These are phyloP conservation scores for Tyrannus savana DNA, from an alignment of 2,113 vertebrate genomes.

Conservation along the genomic window DNA sequence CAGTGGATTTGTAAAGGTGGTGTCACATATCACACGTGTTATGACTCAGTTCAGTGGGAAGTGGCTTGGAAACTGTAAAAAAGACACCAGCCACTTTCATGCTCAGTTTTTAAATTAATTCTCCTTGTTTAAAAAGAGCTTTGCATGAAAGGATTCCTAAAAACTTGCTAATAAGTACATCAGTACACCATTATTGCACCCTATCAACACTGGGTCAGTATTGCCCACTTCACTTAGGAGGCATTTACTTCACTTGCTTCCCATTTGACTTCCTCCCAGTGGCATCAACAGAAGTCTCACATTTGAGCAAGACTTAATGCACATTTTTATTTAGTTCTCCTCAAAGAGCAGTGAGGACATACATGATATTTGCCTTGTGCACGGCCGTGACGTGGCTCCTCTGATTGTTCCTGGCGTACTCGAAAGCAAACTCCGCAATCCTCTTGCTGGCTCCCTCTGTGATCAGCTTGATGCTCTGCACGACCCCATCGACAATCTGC, in stretches of 20 bases:
- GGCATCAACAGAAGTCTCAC: neutral
- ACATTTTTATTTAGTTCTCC: neutral
- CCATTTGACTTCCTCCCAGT: neutral
- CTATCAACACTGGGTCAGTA: neutral
- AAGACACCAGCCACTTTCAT: neutral
- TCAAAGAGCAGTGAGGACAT: constrained; percentile 46
- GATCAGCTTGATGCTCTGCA: constrained; percentile 97
- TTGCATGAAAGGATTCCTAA: neutral
- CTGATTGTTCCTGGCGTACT: constrained; percentile 92
- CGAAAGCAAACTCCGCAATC: constrained; percentile 95
- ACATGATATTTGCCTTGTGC: constrained; percentile 99
- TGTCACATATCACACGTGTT: accelerated
- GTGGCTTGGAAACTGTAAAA: neutral
- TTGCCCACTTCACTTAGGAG: neutral
- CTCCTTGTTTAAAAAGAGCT: neutral
- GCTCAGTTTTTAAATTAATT: neutral
- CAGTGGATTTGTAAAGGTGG: neutral
- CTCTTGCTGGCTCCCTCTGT: constrained; percentile 91
- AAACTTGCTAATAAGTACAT: neutral
- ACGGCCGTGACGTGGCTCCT: constrained; percentile 92
- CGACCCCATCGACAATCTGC: constrained; percentile 96
- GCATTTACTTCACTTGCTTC: neutral
- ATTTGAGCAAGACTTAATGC: neutral
- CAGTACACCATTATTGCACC: neutral
- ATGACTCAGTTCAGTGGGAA: neutral